Evolutionary conservation across 2,113 vertebrate genomes (phyloP).

Genomic region (Oxyruncus cristatus): DNA sequence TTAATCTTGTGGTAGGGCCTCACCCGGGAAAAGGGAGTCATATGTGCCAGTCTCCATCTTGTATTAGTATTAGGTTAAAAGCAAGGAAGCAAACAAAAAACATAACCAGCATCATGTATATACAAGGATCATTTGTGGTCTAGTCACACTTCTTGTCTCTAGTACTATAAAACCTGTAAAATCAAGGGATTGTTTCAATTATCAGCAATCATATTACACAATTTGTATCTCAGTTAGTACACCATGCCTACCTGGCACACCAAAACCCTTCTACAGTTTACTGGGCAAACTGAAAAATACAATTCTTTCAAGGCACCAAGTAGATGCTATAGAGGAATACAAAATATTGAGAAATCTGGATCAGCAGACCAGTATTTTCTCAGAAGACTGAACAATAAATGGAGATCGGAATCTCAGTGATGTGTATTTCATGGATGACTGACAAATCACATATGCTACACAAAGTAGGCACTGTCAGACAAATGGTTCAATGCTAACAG

Average conservation of each 20-base stretch:
- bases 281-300: neutral
- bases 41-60: neutral
- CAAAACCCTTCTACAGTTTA: neutral
- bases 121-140: neutral
- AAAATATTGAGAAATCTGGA: neutral
- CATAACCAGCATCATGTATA: rapidly evolving
- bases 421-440: slow-evolving; percentile 15
- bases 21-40: neutral
- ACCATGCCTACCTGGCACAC: neutral
- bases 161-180: neutral
- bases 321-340: neutral
- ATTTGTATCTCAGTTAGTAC: neutral
- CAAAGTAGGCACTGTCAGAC: slow-evolving; percentile 34
- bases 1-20: neutral
- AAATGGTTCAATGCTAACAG: slow-evolving; percentile 29
- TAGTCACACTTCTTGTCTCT: neutral
- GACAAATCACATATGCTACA: slow-evolving; percentile 19
- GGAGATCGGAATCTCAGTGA: neutral
- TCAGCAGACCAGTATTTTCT: neutral
- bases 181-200: neutral
- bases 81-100: neutral
- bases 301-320: neutral
- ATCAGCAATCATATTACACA: neutral
- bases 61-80: neutral
- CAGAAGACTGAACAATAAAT: slow-evolving; percentile 1